Percentiles rank a stretch among this genome's conserved stretches.
These are phyloP conservation scores for Furcula furcula DNA, from an alignment of 2,888 invertebrate species.

Conservation along the genomic window DNA sequence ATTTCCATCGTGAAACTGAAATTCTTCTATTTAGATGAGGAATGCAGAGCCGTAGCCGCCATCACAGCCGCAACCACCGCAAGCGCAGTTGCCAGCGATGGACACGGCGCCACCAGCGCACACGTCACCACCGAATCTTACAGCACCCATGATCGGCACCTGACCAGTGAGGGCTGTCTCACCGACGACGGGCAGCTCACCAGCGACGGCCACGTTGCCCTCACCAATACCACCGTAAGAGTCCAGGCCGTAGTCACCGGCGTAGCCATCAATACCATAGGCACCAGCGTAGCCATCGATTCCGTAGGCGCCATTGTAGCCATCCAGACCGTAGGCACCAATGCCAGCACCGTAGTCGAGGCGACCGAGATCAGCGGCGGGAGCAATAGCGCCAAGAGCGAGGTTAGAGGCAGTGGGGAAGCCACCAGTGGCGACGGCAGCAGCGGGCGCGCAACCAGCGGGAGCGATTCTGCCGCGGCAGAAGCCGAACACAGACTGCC, in stretches of 20 bases:
- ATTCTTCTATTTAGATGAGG: too few relatives aligned
- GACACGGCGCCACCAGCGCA: slow-evolving; percentile 37
- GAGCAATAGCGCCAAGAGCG: background rate
- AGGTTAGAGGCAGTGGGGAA: slow-evolving; percentile 1
- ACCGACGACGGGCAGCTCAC: slow-evolving; percentile 10
- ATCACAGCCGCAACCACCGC: slow-evolving; percentile 14
- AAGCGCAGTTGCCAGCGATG: slow-evolving; percentile 34
- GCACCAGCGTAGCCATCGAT: background rate
- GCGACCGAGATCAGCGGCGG: background rate
- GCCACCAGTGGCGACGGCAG: slow-evolving; percentile 3
- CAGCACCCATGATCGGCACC: slow-evolving; percentile 26
- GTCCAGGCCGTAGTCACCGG: background rate
- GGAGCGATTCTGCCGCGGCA: background rate
- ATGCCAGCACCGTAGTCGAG: background rate
- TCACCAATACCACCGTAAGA: slow-evolving; percentile 20
- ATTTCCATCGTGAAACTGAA: too few relatives aligned
- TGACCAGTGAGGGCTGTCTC: slow-evolving; percentile 24
- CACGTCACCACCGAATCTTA: slow-evolving; percentile 14
- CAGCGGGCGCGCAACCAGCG: background rate
- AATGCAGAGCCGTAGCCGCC: background rate
- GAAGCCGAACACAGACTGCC: background rate
- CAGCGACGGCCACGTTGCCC: slow-evolving; percentile 23
- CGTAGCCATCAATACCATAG: background rate
- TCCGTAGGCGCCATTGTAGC: background rate
- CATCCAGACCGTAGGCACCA: too few relatives aligned